These are phyloP conservation scores for Canis aureus DNA, from an alignment of 2,113 vertebrate genomes.

Conservation along the genomic window DNA sequence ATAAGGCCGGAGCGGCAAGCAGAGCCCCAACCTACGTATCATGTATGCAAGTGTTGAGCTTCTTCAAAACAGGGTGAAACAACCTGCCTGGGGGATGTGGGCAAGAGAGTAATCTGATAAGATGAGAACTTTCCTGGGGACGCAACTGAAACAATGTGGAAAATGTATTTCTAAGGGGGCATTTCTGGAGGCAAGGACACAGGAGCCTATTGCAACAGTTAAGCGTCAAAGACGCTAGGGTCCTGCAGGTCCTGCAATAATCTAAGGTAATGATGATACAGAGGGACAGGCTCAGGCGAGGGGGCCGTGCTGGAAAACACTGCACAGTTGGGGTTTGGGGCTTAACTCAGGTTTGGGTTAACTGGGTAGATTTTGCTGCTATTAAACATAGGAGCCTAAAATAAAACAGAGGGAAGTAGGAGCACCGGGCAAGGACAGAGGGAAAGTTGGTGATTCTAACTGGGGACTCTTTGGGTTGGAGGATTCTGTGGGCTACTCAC, in stretches of 20 bases:
- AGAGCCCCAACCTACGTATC: neutral
- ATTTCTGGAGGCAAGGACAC: neutral
- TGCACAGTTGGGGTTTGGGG: neutral
- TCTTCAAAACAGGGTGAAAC: neutral
- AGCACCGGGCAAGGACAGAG: neutral
- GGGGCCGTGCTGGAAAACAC: neutral
- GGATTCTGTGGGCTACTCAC: neutral
- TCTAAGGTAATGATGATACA: neutral
- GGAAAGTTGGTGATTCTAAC: neutral
- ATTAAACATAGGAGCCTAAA: neutral
- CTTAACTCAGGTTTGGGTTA: neutral
- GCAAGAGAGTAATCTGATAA: neutral
- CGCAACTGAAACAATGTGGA: neutral
- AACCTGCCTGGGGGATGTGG: neutral
- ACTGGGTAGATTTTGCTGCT: neutral
- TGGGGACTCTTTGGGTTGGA: neutral
- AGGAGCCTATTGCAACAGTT: neutral
- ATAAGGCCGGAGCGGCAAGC: neutral
- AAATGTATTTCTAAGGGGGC: neutral
- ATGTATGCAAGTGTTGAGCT: neutral
- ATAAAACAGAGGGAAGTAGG: neutral
- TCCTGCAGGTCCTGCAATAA: neutral
- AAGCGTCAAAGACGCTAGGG: neutral
- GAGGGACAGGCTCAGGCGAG: neutral
- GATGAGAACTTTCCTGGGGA: neutral